Base-by-base conservation (phyloP, 2,113 vertebrate species). In the Eonycteris spelaea region DNA sequence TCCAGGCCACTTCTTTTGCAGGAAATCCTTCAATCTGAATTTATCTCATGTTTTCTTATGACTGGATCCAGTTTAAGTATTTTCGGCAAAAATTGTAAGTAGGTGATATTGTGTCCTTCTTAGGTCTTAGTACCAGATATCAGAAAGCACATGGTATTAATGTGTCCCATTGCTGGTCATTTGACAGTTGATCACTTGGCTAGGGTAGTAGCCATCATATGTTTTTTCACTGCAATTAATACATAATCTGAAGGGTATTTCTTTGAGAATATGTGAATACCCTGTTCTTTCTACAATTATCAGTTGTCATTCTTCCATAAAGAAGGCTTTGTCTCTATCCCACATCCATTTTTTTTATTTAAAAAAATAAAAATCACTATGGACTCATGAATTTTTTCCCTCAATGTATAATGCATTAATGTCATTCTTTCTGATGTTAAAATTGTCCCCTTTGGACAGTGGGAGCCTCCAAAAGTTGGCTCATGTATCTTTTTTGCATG, bases 11-110 rank as follows among this genome's bases (percentile, higher is more conserved):
- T 88, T 88, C 63, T 28, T 88, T 73, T 73, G 53, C 24, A 70
- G 35, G 68, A 59, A 88, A 55, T 57, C 40, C 45, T 73, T 88
- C 28, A 26, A 30, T 91, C 30, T 94, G 67, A 26, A 88, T 94
- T 94, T 79, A 95, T 65, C 40, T 93, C 11, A 82, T 38, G 30
- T 84, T 95, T 93, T 91, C 77, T 93, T 28, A 84, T 21, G 35
- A 74, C 8, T 87, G 65, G 43, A 63, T 89, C n/a, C 73, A 93
- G 28, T n/a, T 92, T 85, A 80, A 57, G 67, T 79, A 78, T 53
- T 86, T 94, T 55, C 71, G 92, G 35, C 53, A 97, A 94, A 38
- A 94, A 40, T 73, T 75, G 33, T 80, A 61, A 7, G 33, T 45
- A 80, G 40, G 45, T 53, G 53, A 88, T 65, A 95, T 9, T 70